These are phyloP conservation scores for Cossypha heuglini DNA, from an alignment of 2,797 vertebrate genomes.

Conservation along the genomic window DNA sequence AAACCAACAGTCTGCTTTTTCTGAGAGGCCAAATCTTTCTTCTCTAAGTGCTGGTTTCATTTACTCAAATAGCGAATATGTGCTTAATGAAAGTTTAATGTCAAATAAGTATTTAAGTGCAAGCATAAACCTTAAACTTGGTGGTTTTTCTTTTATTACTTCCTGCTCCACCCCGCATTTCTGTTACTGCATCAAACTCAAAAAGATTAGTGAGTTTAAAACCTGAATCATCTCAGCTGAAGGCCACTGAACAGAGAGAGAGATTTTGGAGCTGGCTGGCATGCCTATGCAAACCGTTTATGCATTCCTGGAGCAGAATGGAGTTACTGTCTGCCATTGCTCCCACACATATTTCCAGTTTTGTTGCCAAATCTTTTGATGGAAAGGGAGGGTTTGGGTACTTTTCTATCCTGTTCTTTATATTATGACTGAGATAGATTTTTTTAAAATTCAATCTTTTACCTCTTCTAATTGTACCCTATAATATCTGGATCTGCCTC, in stretches of 20 bases:
- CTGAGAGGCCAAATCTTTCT: not conserved
- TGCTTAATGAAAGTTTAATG: not conserved
- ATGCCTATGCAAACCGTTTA: not conserved
- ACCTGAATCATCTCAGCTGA: not conserved
- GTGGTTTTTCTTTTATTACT: rapidly evolving
- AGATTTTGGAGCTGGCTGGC: not conserved
- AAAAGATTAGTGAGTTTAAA: not conserved
- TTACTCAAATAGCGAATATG: not conserved
- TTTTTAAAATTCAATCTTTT: not conserved
- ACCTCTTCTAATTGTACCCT: not conserved
- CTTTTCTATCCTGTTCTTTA: not conserved
- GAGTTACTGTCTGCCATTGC: not conserved
- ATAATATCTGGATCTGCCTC: not conserved
- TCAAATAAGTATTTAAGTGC: not conserved
- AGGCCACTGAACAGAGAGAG: not conserved
- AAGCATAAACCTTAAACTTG: not conserved
- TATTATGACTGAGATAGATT: not conserved
- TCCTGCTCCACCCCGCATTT: rapidly evolving
- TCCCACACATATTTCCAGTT: not conserved
- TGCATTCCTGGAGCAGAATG: not conserved
- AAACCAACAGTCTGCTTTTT: not conserved
- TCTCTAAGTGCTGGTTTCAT: not conserved
- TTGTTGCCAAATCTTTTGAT: not conserved
- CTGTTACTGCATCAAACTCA: not conserved
- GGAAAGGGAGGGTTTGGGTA: not conserved